Evolutionary conservation across 2,888 invertebrate genomes (phyloP).

Genomic region (Scaptomyza caliginosa): DNA sequence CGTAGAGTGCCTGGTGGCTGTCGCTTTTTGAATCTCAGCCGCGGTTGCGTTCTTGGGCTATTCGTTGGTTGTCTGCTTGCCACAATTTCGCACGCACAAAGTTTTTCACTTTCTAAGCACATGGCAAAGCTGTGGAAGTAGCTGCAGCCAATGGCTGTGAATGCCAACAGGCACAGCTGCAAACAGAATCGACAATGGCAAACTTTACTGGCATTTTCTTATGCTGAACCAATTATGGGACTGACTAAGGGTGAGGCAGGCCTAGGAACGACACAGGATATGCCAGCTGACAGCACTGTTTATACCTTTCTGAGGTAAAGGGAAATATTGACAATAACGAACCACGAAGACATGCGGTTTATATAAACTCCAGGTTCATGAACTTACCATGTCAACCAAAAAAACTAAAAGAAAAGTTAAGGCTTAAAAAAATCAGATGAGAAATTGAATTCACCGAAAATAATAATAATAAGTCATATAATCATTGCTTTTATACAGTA

Average conservation of each 20-base stretch:
- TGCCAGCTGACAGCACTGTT: slow-evolving; percentile 65
- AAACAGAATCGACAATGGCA: slow-evolving; percentile 50
- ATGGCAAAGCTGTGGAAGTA: slow-evolving; percentile 25
- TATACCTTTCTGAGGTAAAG: slow-evolving; percentile 41
- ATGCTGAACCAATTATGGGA: slow-evolving; percentile 69
- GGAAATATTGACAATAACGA: slow-evolving; percentile 28
- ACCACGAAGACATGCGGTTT: slow-evolving; percentile 8
- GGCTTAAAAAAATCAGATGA: background rate
- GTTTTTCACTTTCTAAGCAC: slow-evolving; percentile 64
- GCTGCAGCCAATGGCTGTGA: slow-evolving; percentile 42
- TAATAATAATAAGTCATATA: too few species aligned
- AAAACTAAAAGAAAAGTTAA: slow-evolving; percentile 15
- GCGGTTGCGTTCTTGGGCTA: slow-evolving; percentile 47
- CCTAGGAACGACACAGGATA: slow-evolving; percentile 43
- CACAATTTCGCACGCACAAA: slow-evolving; percentile 77
- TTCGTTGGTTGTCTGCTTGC: slow-evolving; percentile 58
- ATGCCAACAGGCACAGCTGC: slow-evolving; percentile 58
- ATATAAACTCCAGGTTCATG: slow-evolving; percentile 12
- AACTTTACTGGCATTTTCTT: slow-evolving; percentile 73
- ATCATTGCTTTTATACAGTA: too few species aligned
- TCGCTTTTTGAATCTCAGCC: slow-evolving; percentile 38
- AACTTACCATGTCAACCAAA: slow-evolving; percentile 1
- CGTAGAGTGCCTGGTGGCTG: slow-evolving; percentile 3
- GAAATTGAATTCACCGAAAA: background rate
- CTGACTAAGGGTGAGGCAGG: slow-evolving; percentile 18